Percentiles rank a stretch among this genome's conserved stretches.
These are phyloP conservation scores for Psittacara wagleri DNA, from an alignment of 2,113 vertebrate species.

Conservation along the genomic window DNA sequence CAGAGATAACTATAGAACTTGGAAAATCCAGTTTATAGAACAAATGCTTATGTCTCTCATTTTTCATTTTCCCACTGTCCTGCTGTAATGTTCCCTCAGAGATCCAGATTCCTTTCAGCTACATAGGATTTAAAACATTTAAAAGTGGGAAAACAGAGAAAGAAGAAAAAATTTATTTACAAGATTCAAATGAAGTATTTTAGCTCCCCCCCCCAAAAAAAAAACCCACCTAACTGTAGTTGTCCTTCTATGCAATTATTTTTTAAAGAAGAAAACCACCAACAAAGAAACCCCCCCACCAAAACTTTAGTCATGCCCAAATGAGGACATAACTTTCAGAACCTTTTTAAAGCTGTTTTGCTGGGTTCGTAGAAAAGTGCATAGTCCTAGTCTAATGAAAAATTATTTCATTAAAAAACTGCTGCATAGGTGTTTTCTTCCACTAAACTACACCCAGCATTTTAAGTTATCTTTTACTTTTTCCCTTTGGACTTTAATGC, in stretches of 20 bases:
- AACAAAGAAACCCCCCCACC: fast-evolving
- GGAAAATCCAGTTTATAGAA: not conserved
- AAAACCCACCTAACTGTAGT: not conserved
- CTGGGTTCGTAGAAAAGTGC: slow-evolving; percentile 27
- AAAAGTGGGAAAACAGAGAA: not conserved
- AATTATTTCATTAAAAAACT: slow-evolving; percentile 61
- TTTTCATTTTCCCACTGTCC: not conserved
- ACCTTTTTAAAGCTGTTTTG: not conserved
- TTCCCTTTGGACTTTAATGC: slow-evolving; percentile 3
- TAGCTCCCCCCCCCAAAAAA: not conserved
- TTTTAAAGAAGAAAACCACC: not conserved
- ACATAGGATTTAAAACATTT: not conserved
- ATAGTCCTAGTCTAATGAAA: slow-evolving; percentile 49
- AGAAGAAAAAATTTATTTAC: not conserved
- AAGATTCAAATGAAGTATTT: not conserved
- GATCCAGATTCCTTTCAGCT: not conserved
- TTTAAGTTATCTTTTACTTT: slow-evolving; percentile 63
- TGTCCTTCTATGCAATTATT: not conserved
- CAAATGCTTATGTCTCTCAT: not conserved
- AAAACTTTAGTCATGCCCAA: not conserved
- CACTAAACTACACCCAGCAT: slow-evolving; percentile 36
- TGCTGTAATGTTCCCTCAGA: not conserved
- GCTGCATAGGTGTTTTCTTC: slow-evolving; percentile 57
- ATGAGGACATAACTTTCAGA: not conserved
- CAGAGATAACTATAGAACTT: not conserved